A percentile compares a stretch with the other conserved stretches of the same genome.
Conservation (phyloP, 2,113 vertebrate genomes). For the Clarias magur region DNA sequence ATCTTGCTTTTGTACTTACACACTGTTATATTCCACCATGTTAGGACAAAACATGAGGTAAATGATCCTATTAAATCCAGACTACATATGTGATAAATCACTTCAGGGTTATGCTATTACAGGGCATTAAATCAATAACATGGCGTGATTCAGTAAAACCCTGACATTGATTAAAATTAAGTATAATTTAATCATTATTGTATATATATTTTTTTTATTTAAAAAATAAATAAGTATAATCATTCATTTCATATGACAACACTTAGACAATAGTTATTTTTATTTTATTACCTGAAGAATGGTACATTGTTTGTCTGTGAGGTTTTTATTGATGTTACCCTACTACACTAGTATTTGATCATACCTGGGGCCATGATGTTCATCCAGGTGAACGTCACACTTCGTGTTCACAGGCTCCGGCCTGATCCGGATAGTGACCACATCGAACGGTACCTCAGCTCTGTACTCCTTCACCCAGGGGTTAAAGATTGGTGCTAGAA, state of each 20-base stretch:
- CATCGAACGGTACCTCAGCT: slow-evolving; percentile 87
- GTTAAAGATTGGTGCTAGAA: slow-evolving; percentile 83
- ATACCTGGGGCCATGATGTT: slow-evolving; percentile 85
- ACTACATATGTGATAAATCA: background rate
- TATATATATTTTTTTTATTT: too few relatives aligned
- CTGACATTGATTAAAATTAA: background rate
- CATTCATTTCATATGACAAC: background rate
- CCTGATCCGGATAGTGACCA: slow-evolving; percentile 79
- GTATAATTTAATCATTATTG: too few relatives aligned
- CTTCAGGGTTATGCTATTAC: background rate
- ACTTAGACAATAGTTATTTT: background rate
- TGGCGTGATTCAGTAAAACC: background rate
- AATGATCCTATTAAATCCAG: background rate
- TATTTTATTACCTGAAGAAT: background rate
- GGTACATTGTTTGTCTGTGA: background rate
- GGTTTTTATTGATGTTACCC: background rate
- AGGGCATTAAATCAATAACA: background rate
- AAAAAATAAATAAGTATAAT: background rate
- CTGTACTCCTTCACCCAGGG: slow-evolving; percentile 84
- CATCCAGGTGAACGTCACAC: slow-evolving; percentile 80
- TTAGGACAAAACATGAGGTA: background rate
- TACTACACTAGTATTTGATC: background rate
- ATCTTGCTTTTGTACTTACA: background rate
- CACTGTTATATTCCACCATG: background rate
- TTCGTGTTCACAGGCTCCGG: slow-evolving; percentile 76